Conservation (phyloP, 1,140 invertebrate species). For the Drosophila cardini region DNA sequence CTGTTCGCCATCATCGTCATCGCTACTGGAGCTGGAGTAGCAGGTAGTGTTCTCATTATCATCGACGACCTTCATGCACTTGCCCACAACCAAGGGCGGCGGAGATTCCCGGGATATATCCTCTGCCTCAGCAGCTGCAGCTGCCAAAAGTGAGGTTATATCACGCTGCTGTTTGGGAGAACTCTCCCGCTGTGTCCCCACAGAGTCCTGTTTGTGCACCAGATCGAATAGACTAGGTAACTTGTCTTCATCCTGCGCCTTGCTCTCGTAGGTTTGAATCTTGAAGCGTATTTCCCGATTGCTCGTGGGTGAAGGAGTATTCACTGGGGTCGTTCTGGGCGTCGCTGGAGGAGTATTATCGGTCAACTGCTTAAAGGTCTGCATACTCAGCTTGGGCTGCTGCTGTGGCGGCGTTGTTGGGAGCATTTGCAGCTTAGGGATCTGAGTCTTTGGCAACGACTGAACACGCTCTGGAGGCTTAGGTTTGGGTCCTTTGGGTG, state of each 20-base stretch:
- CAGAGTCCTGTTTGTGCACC: constrained; percentile 86
- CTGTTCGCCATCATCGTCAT: constrained; percentile 72
- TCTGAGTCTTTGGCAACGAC: constrained; percentile 74
- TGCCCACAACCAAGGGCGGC: constrained; percentile 71
- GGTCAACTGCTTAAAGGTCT: constrained; percentile 71
- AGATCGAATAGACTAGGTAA: constrained; percentile 89
- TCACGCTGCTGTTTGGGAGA: constrained; percentile 40
- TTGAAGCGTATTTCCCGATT: constrained; percentile 80
- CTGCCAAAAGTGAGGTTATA: constrained; percentile 59
- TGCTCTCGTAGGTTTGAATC: constrained; percentile 82
- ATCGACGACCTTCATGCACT: constrained; percentile 75
- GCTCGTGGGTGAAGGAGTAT: constrained; percentile 59
- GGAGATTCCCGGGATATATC: constrained; percentile 71
- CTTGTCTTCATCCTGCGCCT: constrained; percentile 72
- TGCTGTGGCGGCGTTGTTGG: constrained; percentile 61
- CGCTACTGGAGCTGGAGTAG: constrained; percentile 74
- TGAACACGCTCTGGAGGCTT: constrained; percentile 82
- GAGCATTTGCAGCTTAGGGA: constrained; percentile 70
- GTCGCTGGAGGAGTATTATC: constrained; percentile 43
- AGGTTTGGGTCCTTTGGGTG: constrained; percentile 74
- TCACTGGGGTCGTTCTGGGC: constrained; percentile 53
- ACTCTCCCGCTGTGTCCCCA: constrained; percentile 7
- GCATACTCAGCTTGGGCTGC: constrained; percentile 71
- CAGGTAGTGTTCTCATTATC: constrained; percentile 60
- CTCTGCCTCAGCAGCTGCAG: constrained; percentile 60